phyloP scores from a whole-genome alignment of 2,797 vertebrate genomes.

The Florisuga fusca region DNA sequence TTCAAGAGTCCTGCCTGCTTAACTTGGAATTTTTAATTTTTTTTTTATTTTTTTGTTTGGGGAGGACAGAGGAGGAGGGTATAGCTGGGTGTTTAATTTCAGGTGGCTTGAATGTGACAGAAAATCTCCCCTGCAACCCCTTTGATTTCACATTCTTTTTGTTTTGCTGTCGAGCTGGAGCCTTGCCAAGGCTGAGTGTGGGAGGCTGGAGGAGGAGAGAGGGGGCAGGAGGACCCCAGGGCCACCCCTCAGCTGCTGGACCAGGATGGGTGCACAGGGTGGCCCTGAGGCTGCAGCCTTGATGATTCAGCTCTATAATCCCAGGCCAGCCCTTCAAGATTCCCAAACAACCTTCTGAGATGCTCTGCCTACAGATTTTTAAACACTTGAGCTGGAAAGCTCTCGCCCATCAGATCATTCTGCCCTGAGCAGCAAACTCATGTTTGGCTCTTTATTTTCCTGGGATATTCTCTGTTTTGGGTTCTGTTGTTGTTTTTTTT shows the following conservation, averaged over 20 bases:
- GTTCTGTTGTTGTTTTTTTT: background rate
- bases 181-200: background rate
- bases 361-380: background rate
- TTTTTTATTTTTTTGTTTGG: background rate
- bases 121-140: background rate
- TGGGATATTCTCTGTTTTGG: background rate
- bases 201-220: background rate
- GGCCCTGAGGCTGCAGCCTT: background rate
- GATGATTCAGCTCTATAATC: fast-evolving
- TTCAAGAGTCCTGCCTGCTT: slow-evolving; percentile 5
- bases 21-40: background rate
- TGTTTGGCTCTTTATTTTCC: background rate
- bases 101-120: slow-evolving; percentile 15
- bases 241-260: fast-evolving
- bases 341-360: background rate
- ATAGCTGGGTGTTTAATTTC: background rate
- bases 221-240: background rate
- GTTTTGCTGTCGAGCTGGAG: background rate
- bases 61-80: no score
- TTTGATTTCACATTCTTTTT: slow-evolving; percentile 2
- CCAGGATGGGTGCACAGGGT: background rate
- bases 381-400: background rate
- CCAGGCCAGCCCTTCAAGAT: background rate
- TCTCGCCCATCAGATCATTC: background rate
- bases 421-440: background rate